These are phyloP conservation scores for Himalopsyche japonica DNA, from an alignment of 2,888 invertebrate genomes.

Conservation along the genomic window DNA sequence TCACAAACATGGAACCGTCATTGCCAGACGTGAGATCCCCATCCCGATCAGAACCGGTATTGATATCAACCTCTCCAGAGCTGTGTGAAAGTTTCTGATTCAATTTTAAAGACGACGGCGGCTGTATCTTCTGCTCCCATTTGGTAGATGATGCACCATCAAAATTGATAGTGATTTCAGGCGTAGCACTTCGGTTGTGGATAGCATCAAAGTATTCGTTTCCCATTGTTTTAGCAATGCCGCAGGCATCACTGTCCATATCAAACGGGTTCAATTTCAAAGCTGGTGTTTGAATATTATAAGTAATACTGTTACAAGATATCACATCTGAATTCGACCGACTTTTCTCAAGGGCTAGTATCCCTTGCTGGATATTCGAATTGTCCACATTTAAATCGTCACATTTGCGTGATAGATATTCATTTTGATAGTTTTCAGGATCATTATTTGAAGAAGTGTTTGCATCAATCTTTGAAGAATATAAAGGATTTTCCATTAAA, in stretches of 20 bases:
- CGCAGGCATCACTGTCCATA: conserved; percentile 10
- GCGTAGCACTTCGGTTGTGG: conserved; percentile 57
- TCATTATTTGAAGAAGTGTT: conserved; percentile 35
- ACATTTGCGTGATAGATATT: conserved; percentile 3
- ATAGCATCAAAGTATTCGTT: conserved; percentile 41
- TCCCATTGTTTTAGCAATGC: conserved; percentile 11
- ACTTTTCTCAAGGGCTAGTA: conserved; percentile 5
- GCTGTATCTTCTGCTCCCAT: conserved; percentile 52
- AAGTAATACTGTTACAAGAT: not conserved
- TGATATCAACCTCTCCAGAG: conserved; percentile 65
- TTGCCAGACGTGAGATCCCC: conserved; percentile 43
- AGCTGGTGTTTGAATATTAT: conserved; percentile 39
- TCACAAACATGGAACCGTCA: conserved; percentile 45
- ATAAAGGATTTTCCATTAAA: conserved; percentile 55
- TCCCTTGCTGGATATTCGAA: not conserved
- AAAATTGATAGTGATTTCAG: conserved; percentile 64
- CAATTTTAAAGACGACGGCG: conserved; percentile 61
- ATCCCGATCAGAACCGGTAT: conserved; percentile 19
- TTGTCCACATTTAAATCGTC: not conserved
- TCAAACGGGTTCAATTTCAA: conserved; percentile 38
- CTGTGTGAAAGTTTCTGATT: conserved; percentile 71
- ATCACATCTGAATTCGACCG: conserved; percentile 7
- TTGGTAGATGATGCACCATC: conserved; percentile 43
- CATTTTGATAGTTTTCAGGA: conserved; percentile 14
- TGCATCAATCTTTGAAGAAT: conserved; percentile 57